Conservation (phyloP, 2,888 invertebrate genomes). For the Parnassius apollo region DNA sequence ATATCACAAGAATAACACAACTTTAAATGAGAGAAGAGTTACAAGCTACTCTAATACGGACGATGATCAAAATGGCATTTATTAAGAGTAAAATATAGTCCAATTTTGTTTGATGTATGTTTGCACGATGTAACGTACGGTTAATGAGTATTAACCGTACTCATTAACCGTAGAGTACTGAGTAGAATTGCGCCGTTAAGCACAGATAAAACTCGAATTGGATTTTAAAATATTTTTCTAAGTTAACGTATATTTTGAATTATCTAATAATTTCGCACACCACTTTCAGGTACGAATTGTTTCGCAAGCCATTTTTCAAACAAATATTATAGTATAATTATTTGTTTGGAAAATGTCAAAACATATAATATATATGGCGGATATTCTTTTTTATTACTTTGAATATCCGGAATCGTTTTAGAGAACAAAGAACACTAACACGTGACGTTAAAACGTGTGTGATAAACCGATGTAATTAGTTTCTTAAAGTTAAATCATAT, state of each 20-base stretch:
- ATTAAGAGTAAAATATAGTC: constrained; percentile 32
- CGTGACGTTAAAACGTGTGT: background rate
- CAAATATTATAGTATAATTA: constrained; percentile 2
- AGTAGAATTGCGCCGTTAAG: background rate
- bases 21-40: constrained; percentile 29
- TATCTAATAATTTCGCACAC: background rate
- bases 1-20: constrained; percentile 40
- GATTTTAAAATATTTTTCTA: too few species aligned
- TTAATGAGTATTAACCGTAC: too few species aligned
- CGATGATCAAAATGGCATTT: constrained; percentile 32
- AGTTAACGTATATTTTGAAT: too few species aligned
- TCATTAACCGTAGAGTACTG: too few species aligned
- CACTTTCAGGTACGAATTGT: constrained; percentile 11
- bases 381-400: background rate
- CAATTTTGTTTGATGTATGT: background rate
- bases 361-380: constrained; percentile 14
- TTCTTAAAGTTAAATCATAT: too few species aligned
- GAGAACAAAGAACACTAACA: background rate
- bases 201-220: too few species aligned
- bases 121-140: background rate
- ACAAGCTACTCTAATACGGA: constrained; percentile 29
- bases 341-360: background rate
- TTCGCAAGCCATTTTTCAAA: constrained; percentile 23
- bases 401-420: background rate
- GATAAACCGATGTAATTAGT: background rate